A percentile compares a stretch with the other conserved stretches of the same genome.
These are phyloP conservation scores for Cyclura pinguis DNA, from an alignment of 2,797 vertebrate genomes.

Conservation along the genomic window DNA sequence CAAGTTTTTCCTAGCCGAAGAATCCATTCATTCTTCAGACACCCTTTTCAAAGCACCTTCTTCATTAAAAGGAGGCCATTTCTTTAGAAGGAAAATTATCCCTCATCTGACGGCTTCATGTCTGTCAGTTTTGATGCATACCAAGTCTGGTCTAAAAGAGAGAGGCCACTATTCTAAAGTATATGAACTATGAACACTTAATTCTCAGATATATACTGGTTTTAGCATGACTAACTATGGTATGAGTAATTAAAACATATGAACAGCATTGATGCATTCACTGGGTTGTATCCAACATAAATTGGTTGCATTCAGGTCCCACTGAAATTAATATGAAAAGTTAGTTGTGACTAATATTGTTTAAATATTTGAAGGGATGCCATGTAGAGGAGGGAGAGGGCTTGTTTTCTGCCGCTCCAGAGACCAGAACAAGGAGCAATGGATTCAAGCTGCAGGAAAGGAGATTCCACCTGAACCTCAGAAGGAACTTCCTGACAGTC, in stretches of 20 bases:
- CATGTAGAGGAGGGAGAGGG: too few species aligned
- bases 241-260: constrained; percentile 4
- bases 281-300: background rate
- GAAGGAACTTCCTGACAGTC: too few species aligned
- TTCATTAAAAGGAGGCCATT: background rate
- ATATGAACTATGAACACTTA: background rate
- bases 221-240: background rate
- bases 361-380: too few species aligned
- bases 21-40: background rate
- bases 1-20: background rate
- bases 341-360: too few species aligned
- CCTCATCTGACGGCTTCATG: background rate
- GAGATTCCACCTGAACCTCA: too few species aligned
- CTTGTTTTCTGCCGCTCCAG: too few species aligned
- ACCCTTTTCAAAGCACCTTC: background rate
- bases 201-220: background rate
- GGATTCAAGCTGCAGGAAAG: too few species aligned
- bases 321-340: too few species aligned
- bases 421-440: too few species aligned
- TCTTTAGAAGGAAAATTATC: background rate
- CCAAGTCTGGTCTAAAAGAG: background rate
- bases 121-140: background rate
- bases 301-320: background rate
- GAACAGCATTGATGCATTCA: background rate
- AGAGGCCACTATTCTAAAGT: background rate